Evolutionary conservation across 2,888 invertebrate species (phyloP), one percentile per base, ranked within the genome.

Genomic region (Diarsia mendica): DNA sequence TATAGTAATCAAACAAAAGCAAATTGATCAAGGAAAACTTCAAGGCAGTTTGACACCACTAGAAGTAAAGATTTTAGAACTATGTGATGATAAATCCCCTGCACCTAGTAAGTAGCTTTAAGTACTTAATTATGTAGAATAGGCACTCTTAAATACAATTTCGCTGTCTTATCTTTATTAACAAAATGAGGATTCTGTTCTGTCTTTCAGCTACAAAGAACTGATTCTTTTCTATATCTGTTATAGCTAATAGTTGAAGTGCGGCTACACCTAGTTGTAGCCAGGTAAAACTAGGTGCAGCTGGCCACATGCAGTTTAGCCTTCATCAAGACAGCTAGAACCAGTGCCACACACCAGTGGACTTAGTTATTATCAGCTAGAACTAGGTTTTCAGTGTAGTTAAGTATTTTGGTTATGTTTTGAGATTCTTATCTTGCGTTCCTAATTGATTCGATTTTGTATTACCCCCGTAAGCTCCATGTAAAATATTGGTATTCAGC

Each of bases 21-120:
- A 93, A 80, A 94, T 95, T 65, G 90, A 91, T 49, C 89, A 93
- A 83, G 94, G 94, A 10, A 93, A 91, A 87, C 63, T 91, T 8
- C 84, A 89, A 69, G 91, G 92, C 13, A 85, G 82, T 63, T 84
- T 95, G 5, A 89, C 92, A 69, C 84, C 90, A 28, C 75, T 95
- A 67, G 95, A 95, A 84, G 89, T 91, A 71, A 94, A 91, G 82
- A 94, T 95, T 74, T 88, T 93, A 71, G 87, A 89, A 20, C 85
- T 95, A 10, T 90, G 91, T 84, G 87, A 89, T 74, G 88, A 88
- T 18, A 92, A 91, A 84, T 71, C 90, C 61, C 68, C 82, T 20
- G 82, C 84, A 60, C 76, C 89, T 68, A 91, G 92, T 92, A 84
- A 92, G 93, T 92, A 61, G 39, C 39, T 11, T 15, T 23, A n/a